These are phyloP conservation scores for Pangasianodon hypophthalmus DNA, from an alignment of 2,113 vertebrate genomes.

Conservation along the genomic window DNA sequence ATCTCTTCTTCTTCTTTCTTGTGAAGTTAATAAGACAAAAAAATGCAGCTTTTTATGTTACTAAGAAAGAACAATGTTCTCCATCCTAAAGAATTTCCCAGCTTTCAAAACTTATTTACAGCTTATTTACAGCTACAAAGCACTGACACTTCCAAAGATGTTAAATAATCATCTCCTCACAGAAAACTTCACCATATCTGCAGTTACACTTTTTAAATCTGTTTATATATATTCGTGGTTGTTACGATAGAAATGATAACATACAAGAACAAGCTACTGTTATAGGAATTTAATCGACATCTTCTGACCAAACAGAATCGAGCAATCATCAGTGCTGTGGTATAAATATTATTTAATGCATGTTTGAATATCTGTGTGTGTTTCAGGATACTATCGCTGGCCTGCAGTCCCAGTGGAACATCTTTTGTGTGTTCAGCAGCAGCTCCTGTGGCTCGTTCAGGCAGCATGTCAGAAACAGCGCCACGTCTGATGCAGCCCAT, in stretches of 20 bases:
- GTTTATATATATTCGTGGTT: background rate
- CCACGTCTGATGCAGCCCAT: conserved; percentile 65
- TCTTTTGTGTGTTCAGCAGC: conserved; percentile 95
- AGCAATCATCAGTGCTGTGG: background rate
- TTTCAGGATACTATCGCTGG: conserved; percentile 89
- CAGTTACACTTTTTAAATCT: background rate
- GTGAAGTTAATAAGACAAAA: background rate
- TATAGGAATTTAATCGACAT: background rate
- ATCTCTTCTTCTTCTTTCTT: background rate
- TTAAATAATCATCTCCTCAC: background rate
- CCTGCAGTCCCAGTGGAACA: conserved; percentile 90
- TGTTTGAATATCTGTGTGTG: background rate
- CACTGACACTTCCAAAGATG: background rate
- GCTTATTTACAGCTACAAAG: background rate
- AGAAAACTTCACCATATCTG: background rate
- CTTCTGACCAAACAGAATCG: background rate
- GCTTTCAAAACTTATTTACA: background rate
- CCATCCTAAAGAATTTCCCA: background rate
- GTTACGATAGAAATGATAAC: background rate
- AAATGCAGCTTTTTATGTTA: background rate
- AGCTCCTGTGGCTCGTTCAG: conserved; percentile 69
- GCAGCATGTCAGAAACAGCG: conserved; percentile 57
- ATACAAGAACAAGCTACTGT: background rate
- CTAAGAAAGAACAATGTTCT: background rate
- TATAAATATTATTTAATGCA: background rate